Conservation (phyloP, 2,797 vertebrate species). For the Fistularia commersonii region DNA sequence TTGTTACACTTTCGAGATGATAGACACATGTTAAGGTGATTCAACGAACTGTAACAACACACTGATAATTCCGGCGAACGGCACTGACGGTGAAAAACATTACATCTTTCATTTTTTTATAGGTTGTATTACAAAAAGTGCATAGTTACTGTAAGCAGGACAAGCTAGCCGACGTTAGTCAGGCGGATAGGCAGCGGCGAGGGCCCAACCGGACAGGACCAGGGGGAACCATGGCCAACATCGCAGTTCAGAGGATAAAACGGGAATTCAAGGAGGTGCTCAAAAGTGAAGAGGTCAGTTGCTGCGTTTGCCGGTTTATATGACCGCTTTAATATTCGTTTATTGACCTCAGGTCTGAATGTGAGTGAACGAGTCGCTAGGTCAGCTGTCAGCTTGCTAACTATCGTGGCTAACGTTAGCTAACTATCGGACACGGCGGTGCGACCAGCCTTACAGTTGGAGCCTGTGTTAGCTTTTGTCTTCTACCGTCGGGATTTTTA, state of each 20-base stretch:
- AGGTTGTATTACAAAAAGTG: constrained; percentile 44
- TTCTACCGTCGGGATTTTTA: not conserved
- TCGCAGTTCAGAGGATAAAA: constrained; percentile 99
- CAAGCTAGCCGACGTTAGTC: constrained; percentile 50
- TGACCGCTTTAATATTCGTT: not conserved
- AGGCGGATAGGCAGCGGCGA: constrained; percentile 64
- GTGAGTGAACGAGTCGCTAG: constrained; percentile 40
- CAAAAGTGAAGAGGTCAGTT: constrained; percentile 92
- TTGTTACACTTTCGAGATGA: constrained; percentile 47
- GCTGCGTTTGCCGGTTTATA: not conserved
- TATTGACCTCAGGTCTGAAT: constrained; percentile 11
- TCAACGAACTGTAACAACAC: constrained; percentile 4
- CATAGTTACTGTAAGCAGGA: constrained; percentile 31
- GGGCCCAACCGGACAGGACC: constrained; percentile 69
- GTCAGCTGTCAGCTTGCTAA: constrained; percentile 48
- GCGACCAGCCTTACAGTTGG: constrained; percentile 1
- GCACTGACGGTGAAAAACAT: constrained; percentile 8
- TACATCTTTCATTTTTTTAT: constrained; percentile 42
- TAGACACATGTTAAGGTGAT: constrained; percentile 16
- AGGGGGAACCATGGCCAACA: constrained; percentile 88
- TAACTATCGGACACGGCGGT: constrained; percentile 18
- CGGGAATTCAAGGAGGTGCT: constrained; percentile 98
- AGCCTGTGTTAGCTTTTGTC: not conserved
- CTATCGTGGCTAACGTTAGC: constrained; percentile 42
- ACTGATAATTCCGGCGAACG: constrained; percentile 13